phyloP scores from a whole-genome alignment of 2,888 invertebrate genomes.

The Portevinia maculata region DNA sequence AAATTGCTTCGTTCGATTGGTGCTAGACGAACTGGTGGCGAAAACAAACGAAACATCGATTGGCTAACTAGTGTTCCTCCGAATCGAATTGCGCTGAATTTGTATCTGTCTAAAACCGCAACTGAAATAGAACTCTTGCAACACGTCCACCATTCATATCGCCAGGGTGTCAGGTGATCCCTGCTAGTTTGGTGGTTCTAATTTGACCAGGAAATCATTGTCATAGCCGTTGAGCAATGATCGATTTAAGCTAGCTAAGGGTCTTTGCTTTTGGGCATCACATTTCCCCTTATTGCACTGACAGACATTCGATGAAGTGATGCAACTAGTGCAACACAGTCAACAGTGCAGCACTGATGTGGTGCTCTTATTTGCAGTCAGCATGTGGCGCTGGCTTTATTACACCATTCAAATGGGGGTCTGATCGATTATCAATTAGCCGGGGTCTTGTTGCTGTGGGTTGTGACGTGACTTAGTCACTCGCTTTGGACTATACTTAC shows the following conservation, averaged over 20 bases:
- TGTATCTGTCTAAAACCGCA: conserved; percentile 36
- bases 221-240: conserved; percentile 63
- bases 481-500: conserved; percentile 47
- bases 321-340: conserved; percentile 42
- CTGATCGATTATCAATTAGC: conserved; percentile 73
- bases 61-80: conserved; percentile 65
- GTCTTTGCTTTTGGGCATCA: conserved; percentile 69
- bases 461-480: conserved; percentile 53
- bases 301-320: conserved; percentile 15
- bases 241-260: conserved; percentile 65
- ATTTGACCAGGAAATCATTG: conserved; percentile 70
- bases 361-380: conserved; percentile 70
- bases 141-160: conserved; percentile 11
- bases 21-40: conserved; percentile 40
- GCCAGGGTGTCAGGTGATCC: conserved; percentile 61
- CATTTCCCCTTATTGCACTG: conserved; percentile 52
- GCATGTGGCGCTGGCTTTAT: conserved; percentile 71
- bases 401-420: conserved; percentile 71
- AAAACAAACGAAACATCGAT: conserved; percentile 44
- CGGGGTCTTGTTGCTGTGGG: conserved; percentile 39
- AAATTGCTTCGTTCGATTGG: conserved; percentile 27
- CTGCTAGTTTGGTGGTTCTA: conserved; percentile 57
- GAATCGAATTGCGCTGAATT: conserved; percentile 65
- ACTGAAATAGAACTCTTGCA: conserved; percentile 51
- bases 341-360: conserved; percentile 38